Evolutionary conservation across 1,140 invertebrate species (phyloP), one percentile per base, ranked within the genome.

Genomic region (Drosophila persimilis): DNA sequence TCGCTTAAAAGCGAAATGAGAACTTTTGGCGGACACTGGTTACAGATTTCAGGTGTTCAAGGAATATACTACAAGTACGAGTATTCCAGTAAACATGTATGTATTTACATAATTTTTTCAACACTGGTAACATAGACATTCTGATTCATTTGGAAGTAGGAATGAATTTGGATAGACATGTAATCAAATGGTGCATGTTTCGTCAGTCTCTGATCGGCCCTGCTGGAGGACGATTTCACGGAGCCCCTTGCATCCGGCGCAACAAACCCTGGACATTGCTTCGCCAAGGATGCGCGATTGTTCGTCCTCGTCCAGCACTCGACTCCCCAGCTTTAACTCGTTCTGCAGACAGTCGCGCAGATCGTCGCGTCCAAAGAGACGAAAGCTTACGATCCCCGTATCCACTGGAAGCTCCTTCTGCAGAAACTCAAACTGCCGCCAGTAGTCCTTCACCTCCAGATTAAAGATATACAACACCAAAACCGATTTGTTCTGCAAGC

Each of bases 381-480:
- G 70, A 64, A 77, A 90, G 51, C 59, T 76, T 0, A 90, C 35
- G 0, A 83, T 58, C 17, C 62, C 66, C 6, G 85, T 81, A 1
- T 90, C 76, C n/a, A 9, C 11, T 47, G 86, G 63, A 15, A 90
- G 1, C 78, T 69, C 4, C 7, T 43, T 24, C 15, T 84, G 77
- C 53, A 88, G 57, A 31, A 66, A 4, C 46, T 78, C 55, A 22
- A 56, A 62, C 60, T 88, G 77, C n/a, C 59, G n/a, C 45, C 51
- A 64, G 47, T 88, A 84, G 45, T 55, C 44, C n/a, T 64, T 39
- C 22, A 48, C 39, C 0, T 75, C 58, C 26, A 80, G 29, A 29
- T 63, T 64, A 29, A 84, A 81, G 55, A 88, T 65, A 55, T 78
- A 88, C 6, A 84, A 8, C 6, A 88, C 59, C 1, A 88, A 24